Evolutionary conservation across 2,113 vertebrate species (phyloP).

Genomic region (Empidonax alnorum): DNA sequence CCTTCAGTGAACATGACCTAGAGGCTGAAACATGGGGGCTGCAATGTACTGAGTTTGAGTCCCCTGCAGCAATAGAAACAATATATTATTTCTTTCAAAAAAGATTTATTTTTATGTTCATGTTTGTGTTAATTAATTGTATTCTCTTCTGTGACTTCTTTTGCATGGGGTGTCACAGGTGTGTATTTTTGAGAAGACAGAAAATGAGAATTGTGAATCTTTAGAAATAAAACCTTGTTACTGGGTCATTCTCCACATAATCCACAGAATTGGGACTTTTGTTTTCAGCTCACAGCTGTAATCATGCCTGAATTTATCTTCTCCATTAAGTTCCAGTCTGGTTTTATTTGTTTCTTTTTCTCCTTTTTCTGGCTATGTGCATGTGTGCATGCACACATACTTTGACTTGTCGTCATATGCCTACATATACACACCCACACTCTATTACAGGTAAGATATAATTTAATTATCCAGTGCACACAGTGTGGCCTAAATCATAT

Average conservation of each 20-base stretch:
- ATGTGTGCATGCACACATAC: no score
- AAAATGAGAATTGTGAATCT: neutral
- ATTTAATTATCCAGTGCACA: neutral
- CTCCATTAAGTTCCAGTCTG: neutral
- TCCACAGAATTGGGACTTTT: neutral
- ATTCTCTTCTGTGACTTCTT: neutral
- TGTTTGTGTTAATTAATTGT: neutral
- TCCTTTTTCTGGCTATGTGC: neutral
- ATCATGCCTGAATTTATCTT: slow-evolving; percentile 21
- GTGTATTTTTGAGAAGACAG: neutral
- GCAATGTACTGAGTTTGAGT: neutral
- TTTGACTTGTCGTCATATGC: neutral
- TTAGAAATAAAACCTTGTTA: neutral
- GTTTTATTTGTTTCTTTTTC: neutral
- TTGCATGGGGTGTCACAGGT: neutral
- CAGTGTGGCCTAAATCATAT: neutral
- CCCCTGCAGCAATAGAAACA: neutral
- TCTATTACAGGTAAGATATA: neutral
- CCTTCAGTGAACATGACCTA: neutral
- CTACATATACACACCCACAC: rapidly evolving
- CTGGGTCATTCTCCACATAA: neutral
- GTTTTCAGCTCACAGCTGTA: slow-evolving; percentile 11
- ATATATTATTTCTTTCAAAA: neutral
- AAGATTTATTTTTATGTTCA: neutral
- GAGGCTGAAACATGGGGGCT: neutral